Evolutionary conservation across 2,113 vertebrate genomes (phyloP), one percentile per base, ranked within the genome.

Genomic region (Xenopus borealis): DNA sequence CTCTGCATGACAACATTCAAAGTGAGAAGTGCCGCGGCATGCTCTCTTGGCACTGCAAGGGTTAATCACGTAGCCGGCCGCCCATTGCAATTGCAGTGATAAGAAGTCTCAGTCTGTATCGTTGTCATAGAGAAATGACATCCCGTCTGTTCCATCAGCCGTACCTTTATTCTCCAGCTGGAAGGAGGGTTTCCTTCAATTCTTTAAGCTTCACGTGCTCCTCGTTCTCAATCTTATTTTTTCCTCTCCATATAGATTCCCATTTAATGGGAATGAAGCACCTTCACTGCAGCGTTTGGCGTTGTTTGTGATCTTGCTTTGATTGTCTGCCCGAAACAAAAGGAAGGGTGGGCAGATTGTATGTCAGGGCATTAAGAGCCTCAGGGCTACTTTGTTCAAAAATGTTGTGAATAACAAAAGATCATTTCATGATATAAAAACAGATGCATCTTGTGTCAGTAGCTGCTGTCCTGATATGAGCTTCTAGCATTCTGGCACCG

Each of bases 21-120:
- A 18, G 69, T 63, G 72, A 71, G 30, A 81, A 76, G 80, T 47
- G 62, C 78, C 67, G n/a, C 8, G 16, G 50, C 18, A 18, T 19
- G 62, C 62, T 27, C 18, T 10, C 33, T 40, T 20, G 62, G 61
- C 27, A 64, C 6, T n/a, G 19, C 19, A 66, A 62, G 40, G 65
- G 72, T 68, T 68, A 52, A 68, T 46, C 11, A 10, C 13, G 18
- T 62, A 16, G 8, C 12, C 16, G 30, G 58, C 57, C 53, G 18
- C 45, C 62, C n/a, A 75, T 75, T 45, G 52, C 27, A 66, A 68
- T 58, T 40, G 16, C 33, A 68, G 57, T 59, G 33, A 33, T 68
- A 57, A 20, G 57, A 40, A 73, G 45, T 45, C 33, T 57, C 72
- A 6, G 3, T 33, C 33, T 58, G 55, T 61, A 72, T 64, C 62